Percentiles rank a stretch among this genome's conserved stretches.
These are phyloP conservation scores for Allacma fusca DNA, from an alignment of 2,888 invertebrate genomes.

Conservation along the genomic window DNA sequence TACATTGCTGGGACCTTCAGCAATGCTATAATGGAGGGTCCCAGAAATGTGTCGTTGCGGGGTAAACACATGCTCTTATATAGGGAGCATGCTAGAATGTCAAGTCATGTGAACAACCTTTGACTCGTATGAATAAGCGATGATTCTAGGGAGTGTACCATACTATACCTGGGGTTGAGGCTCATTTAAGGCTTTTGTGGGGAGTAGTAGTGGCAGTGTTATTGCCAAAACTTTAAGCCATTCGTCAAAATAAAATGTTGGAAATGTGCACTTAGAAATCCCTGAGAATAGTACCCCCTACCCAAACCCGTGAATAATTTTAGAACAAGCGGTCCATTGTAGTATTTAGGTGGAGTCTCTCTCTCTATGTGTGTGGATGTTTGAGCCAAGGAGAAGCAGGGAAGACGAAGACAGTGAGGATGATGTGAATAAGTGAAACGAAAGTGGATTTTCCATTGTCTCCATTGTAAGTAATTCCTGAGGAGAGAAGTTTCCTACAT, in stretches of 20 bases:
- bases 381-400: not conserved
- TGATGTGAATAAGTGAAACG: constrained; percentile 3
- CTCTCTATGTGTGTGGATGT: too few relatives aligned
- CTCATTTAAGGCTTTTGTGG: not conserved
- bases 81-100: not conserved
- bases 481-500: not conserved
- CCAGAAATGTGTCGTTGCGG: too few relatives aligned
- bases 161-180: too few relatives aligned
- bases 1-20: too few relatives aligned
- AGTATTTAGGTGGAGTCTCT: too few relatives aligned
- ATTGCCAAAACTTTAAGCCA: not conserved
- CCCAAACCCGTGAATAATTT: too few relatives aligned
- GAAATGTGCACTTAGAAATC: not conserved
- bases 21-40: too few relatives aligned
- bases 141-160: too few relatives aligned
- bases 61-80: not conserved
- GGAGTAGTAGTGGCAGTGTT: not conserved
- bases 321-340: too few relatives aligned
- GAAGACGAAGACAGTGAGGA: not conserved
- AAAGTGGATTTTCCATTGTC: constrained; percentile 7
- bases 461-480: not conserved
- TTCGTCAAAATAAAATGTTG: not conserved
- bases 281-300: not conserved
- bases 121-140: not conserved
- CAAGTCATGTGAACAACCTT: not conserved